Conservation (phyloP, 2,888 invertebrate genomes). For the Desoria tigrina region DNA sequence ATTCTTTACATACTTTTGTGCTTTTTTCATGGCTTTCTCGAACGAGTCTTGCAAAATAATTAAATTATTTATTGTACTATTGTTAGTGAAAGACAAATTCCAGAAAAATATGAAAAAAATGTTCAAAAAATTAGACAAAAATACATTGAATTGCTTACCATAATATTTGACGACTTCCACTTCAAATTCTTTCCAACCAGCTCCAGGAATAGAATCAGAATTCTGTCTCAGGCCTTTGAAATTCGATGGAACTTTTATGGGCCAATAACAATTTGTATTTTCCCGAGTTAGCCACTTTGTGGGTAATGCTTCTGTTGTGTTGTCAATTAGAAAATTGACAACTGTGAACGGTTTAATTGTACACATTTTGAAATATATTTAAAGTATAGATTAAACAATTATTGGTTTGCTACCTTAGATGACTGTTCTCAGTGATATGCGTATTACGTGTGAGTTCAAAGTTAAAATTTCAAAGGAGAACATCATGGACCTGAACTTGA, state of each 20-base stretch:
- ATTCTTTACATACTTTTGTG: neutral
- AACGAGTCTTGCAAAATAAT: neutral
- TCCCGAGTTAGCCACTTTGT: neutral
- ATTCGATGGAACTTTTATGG: neutral
- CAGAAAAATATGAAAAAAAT: too few relatives aligned
- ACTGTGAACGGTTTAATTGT: neutral
- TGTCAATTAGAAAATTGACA: neutral
- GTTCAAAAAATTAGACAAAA: too few relatives aligned
- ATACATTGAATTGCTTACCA: neutral
- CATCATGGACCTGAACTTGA: too few relatives aligned
- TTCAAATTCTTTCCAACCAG: neutral
- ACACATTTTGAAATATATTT: neutral
- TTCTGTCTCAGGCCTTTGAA: neutral
- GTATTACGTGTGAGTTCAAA: too few relatives aligned
- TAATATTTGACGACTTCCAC: neutral
- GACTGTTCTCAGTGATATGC: too few relatives aligned
- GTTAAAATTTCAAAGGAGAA: too few relatives aligned
- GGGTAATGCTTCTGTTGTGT: neutral
- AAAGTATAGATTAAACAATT: neutral
- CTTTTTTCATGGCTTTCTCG: neutral
- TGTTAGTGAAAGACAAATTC: too few relatives aligned
- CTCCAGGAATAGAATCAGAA: neutral
- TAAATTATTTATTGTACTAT: neutral
- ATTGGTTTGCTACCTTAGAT: neutral
- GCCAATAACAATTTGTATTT: neutral